Percentiles rank a stretch among this genome's conserved stretches.
phyloP scores from a whole-genome alignment of 2,797 vertebrate genomes.

The Leptatherina wallacei region DNA sequence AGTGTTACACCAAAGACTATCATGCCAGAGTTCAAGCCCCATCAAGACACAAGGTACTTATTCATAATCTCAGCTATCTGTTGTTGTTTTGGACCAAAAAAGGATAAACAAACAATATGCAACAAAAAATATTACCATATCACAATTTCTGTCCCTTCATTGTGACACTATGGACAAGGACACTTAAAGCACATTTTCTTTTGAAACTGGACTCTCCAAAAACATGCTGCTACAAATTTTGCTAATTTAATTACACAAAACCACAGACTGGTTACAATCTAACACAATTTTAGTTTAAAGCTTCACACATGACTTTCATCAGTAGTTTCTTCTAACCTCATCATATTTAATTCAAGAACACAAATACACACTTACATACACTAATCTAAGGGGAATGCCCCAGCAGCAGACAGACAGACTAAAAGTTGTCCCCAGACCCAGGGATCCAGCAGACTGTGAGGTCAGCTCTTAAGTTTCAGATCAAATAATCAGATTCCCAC shows the following conservation, averaged over 20 bases:
- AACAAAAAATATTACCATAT: too few relatives aligned
- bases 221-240: neutral
- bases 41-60: neutral
- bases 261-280: neutral
- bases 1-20: too few relatives aligned
- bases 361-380: neutral
- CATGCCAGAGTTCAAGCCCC: neutral
- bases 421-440: neutral
- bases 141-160: too few relatives aligned
- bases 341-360: slow-evolving; percentile 14
- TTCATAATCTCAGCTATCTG: neutral
- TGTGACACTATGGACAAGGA: too few relatives aligned
- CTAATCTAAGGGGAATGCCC: slow-evolving; percentile 11
- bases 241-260: neutral
- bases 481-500: slow-evolving; percentile 71
- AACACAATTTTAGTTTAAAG: too few relatives aligned
- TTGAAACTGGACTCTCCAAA: neutral
- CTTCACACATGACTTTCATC: neutral
- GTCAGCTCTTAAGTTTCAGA: slow-evolving; percentile 68
- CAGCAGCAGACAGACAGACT: slow-evolving; percentile 15
- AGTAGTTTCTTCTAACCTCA: neutral
- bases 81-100: neutral
- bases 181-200: too few relatives aligned
- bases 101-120: too few relatives aligned
- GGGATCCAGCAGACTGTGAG: slow-evolving; percentile 50